phyloP scores from a whole-genome alignment of 2,888 invertebrate genomes.

The Leptinotarsa peninsularis region DNA sequence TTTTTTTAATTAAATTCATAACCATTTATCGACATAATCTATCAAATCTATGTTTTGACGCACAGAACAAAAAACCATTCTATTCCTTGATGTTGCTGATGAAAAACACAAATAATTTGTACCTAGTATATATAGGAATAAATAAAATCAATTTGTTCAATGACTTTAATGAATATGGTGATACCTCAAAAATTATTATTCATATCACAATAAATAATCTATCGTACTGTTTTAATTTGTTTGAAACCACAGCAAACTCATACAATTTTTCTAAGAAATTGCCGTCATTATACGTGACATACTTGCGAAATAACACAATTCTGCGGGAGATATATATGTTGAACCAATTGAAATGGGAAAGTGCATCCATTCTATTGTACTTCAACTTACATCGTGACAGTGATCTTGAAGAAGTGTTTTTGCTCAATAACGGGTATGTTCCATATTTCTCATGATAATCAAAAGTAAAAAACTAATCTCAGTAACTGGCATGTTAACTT shows the following conservation, averaged over 20 bases:
- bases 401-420: constrained; percentile 4
- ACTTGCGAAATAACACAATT: constrained; percentile 7
- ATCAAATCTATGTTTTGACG: too few relatives aligned
- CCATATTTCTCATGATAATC: background rate
- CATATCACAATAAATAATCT: too few relatives aligned
- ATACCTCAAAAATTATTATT: too few relatives aligned
- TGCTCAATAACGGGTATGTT: background rate
- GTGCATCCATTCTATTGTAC: background rate
- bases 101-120: too few relatives aligned
- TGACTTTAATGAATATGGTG: too few relatives aligned
- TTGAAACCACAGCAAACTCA: background rate
- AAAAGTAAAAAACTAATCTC: background rate
- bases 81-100: too few relatives aligned
- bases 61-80: too few relatives aligned
- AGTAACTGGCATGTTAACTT: background rate
- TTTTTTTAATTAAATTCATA: too few relatives aligned
- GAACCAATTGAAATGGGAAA: constrained; percentile 8
- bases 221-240: too few relatives aligned
- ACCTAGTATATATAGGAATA: too few relatives aligned
- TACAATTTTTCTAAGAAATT: background rate
- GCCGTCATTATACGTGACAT: background rate
- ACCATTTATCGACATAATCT: too few relatives aligned
- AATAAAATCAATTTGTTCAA: too few relatives aligned
- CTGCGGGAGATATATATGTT: background rate
- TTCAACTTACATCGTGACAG: background rate